phyloP scores from a whole-genome alignment of 2,113 vertebrate genomes.

The Gopherus evgoodei region DNA sequence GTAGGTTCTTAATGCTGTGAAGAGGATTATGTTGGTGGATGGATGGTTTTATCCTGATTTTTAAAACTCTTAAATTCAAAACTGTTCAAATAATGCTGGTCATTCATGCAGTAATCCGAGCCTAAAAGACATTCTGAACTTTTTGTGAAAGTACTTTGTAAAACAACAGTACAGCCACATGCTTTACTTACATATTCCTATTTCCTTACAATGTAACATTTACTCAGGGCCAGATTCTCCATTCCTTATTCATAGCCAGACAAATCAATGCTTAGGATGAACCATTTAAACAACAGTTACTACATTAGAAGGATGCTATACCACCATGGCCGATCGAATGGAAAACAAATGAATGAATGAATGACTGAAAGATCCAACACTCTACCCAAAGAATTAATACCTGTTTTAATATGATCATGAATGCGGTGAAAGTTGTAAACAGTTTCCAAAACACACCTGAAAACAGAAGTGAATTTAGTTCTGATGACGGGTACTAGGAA shows the following conservation, averaged over 20 bases:
- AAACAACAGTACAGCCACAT: background rate
- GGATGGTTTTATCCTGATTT: constrained; percentile 44
- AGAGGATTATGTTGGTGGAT: constrained; percentile 51
- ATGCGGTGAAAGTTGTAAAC: background rate
- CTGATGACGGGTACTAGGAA: background rate
- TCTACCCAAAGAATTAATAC: background rate
- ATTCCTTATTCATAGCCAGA: background rate
- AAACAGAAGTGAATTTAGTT: background rate
- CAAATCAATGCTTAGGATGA: background rate
- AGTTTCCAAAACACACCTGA: background rate
- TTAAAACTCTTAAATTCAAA: constrained; percentile 44
- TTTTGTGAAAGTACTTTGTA: constrained; percentile 2
- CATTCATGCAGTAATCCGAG: constrained; percentile 21
- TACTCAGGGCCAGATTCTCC: background rate
- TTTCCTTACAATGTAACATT: background rate
- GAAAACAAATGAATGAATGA: background rate
- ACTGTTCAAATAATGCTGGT: background rate
- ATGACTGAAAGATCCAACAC: background rate
- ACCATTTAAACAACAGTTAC: background rate
- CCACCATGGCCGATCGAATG: background rate
- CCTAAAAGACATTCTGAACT: constrained; percentile 14
- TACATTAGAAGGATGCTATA: background rate
- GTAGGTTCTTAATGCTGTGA: constrained; percentile 33
- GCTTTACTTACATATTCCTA: background rate
- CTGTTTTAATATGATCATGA: background rate